phyloP scores from a whole-genome alignment of 1,140 invertebrate species.

The Heliconius melpomene region DNA sequence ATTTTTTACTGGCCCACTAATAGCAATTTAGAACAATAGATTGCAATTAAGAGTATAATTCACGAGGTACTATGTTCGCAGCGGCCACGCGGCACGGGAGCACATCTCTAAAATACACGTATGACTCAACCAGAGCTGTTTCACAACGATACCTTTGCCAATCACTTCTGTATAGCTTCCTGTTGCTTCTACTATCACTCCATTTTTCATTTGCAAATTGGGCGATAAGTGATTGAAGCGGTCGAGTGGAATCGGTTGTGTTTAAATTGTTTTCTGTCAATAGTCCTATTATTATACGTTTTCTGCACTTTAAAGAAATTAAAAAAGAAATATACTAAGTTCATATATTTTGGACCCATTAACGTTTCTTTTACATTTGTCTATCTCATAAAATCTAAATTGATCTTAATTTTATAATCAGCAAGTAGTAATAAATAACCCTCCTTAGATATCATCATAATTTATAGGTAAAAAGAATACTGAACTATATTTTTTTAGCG shows the following conservation, averaged over 20 bases:
- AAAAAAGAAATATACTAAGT: neutral
- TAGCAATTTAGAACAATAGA: slow-evolving; percentile 18
- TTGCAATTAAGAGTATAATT: slow-evolving; percentile 33
- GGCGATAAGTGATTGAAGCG: slow-evolving; percentile 23
- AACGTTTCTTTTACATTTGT: too few relatives aligned
- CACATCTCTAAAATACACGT: slow-evolving; percentile 65
- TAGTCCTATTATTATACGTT: neutral
- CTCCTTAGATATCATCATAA: too few relatives aligned
- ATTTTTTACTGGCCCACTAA: neutral
- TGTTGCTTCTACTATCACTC: slow-evolving; percentile 46
- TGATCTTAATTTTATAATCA: too few relatives aligned
- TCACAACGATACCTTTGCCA: slow-evolving; percentile 75
- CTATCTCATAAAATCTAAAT: too few relatives aligned
- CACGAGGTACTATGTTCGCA: slow-evolving; percentile 27
- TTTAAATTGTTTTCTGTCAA: neutral
- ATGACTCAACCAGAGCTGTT: slow-evolving; percentile 69
- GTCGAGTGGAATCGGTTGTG: slow-evolving; percentile 16
- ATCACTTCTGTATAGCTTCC: slow-evolving; percentile 77
- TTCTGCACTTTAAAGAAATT: neutral
- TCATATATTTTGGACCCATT: too few relatives aligned
- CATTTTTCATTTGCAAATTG: slow-evolving; percentile 23
- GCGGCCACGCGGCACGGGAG: slow-evolving; percentile 39
- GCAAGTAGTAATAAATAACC: too few relatives aligned
- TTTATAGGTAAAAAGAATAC: too few relatives aligned
- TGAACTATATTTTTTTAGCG: too few relatives aligned